phyloP scores from a whole-genome alignment of 2,888 invertebrate genomes.

The Latrodectus elegans region DNA sequence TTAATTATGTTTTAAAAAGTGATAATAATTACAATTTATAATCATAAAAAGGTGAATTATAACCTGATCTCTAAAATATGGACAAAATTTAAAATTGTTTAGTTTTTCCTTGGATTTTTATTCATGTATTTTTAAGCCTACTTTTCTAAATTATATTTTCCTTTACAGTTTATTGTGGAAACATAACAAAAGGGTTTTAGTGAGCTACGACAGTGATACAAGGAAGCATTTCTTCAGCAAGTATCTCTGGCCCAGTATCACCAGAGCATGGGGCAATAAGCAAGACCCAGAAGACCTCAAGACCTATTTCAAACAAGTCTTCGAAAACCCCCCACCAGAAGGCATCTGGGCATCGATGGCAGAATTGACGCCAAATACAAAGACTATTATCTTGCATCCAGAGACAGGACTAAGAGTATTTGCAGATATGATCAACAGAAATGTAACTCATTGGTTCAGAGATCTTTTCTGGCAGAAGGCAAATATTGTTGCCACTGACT shows the following conservation, averaged over 20 bases:
- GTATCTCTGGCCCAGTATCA: slow-evolving; percentile 55
- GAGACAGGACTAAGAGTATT: slow-evolving; percentile 80
- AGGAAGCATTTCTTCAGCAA: neutral
- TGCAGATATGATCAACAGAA: slow-evolving; percentile 82
- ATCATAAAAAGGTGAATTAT: no score
- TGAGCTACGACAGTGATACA: slow-evolving; percentile 79
- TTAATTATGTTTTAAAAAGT: no score
- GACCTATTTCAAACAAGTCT: slow-evolving; percentile 75
- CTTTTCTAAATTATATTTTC: neutral
- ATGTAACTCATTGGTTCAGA: slow-evolving; percentile 82
- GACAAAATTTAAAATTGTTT: no score
- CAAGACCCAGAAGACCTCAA: slow-evolving; percentile 78
- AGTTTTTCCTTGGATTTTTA: no score
- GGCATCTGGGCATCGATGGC: slow-evolving; percentile 82
- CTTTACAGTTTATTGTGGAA: slow-evolving; percentile 78
- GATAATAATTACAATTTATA: no score
- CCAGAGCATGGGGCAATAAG: slow-evolving; percentile 80
- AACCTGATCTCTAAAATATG: no score
- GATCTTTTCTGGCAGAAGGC: slow-evolving; percentile 77
- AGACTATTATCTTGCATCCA: slow-evolving; percentile 79
- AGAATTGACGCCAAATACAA: slow-evolving; percentile 82
- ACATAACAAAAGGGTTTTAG: slow-evolving; percentile 78
- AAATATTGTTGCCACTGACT: slow-evolving; percentile 78
- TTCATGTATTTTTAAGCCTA: no score
- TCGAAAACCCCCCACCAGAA: slow-evolving; percentile 38